phyloP scores from a whole-genome alignment of 2,113 vertebrate species.

The Falcunculus frontatus region DNA sequence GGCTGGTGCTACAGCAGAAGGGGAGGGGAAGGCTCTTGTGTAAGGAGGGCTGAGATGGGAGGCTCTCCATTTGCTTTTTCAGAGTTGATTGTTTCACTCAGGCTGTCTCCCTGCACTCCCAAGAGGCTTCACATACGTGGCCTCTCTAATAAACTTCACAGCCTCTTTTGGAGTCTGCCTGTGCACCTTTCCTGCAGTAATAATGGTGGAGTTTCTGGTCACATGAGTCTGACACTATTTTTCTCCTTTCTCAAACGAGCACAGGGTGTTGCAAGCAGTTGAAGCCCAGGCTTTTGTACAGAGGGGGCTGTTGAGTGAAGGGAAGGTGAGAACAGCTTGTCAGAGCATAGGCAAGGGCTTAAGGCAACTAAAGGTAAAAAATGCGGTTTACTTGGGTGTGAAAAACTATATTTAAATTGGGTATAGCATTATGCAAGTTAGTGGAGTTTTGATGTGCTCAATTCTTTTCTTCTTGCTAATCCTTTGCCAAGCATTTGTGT shows the following conservation, averaged over 20 bases:
- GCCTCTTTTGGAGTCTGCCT: not conserved
- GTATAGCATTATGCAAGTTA: not conserved
- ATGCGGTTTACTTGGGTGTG: not conserved
- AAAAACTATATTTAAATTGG: not conserved
- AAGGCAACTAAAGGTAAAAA: not conserved
- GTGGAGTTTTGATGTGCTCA: not conserved
- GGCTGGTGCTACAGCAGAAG: not conserved
- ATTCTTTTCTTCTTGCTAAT: not conserved
- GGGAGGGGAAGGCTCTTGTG: not conserved
- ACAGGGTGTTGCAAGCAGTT: fast-evolving
- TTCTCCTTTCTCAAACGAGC: not conserved
- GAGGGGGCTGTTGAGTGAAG: not conserved
- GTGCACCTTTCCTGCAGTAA: not conserved
- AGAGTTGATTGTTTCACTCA: fast-evolving
- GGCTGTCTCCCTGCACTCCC: not conserved
- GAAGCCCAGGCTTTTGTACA: not conserved
- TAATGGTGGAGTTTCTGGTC: not conserved
- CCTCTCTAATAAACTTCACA: not conserved
- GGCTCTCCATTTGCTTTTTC: fast-evolving
- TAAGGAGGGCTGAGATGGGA: not conserved
- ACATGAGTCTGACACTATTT: fast-evolving
- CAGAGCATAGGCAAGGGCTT: not conserved
- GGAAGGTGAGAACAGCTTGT: not conserved
- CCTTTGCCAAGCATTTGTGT: not conserved
- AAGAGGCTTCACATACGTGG: not conserved